Base-by-base conservation (phyloP, 2,888 invertebrate genomes). In the Alsophila aescularia region DNA sequence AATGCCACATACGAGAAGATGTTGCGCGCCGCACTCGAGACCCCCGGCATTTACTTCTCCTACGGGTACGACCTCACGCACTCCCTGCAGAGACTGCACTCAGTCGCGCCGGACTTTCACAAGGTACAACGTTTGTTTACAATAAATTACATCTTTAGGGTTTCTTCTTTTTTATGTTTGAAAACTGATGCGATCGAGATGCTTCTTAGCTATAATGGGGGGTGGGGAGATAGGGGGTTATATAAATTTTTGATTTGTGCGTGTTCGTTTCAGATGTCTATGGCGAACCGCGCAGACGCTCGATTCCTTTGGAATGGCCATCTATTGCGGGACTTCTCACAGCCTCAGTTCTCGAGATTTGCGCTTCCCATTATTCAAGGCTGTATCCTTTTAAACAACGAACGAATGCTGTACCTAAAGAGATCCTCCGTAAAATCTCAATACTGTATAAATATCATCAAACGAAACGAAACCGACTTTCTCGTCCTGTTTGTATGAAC, bases 301-400 rank as follows among this genome's bases (percentile, higher is more conserved):
- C 93, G 98, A 51, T 99, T 99, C 87, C 93, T 99, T 5, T 99
- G 99, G 99, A 99, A 99, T 82, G 94, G 95, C 0, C 93, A 95
- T 78, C 89, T 98, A 0, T 85, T 99, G 50, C 92, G 94, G 52
- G 95, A 96, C 56, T 94, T 97, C 68, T 93, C 94, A n/a, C 94
- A 95, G 64, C 92, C 94, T 4, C 96, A 96, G 76, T 95, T 95
- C 77, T 92, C 94, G 42, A 93, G 93, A 70, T 98, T 97, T 88
- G 95, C 96, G 58, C 92, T 99, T 62, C 99, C 99, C 0, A 81
- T 99, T 49, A 93, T 99, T 69, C 95, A 97, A 83, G 99, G 99
- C 62, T 99, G 95, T 95, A 94, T 94, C 95, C 94, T 93, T 93
- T 87, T 63, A 14, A 10, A 42, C 1, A 2, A 9, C n/a, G 2